Base-by-base conservation (phyloP, 2,113 vertebrate genomes). In the Hystrix brachyura region DNA sequence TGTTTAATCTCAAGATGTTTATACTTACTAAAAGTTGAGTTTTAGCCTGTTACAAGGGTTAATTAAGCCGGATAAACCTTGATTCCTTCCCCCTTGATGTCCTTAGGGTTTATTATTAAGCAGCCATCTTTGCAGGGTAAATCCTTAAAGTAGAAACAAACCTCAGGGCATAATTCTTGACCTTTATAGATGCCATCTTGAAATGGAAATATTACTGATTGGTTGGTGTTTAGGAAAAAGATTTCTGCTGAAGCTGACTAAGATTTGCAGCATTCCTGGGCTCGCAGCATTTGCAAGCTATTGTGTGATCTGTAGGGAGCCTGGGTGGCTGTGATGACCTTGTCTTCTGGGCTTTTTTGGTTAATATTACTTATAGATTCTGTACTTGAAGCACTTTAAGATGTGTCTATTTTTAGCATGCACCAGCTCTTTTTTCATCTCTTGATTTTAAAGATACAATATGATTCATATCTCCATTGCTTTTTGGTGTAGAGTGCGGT, bases 381-480 rank as follows among this genome's bases (percentile, higher is more conserved):
- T 89, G 80, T 94, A 85, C 76, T 81, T 90, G 89, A 88, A 80
- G n/a, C 46, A 93, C 7, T 46, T 91, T 80, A 60, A 34, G 84
- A 53, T 19, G 67, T 80, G 17, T n/a, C 38, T 78, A 46, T 96
- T 97, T 96, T 94, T 69, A 94, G 43, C 64, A 15, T 87, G 27
- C 17, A 72, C n/a, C 43, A 88, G 17, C 55, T 94, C 94, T 12
- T 15, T 94, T 97, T 95, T 92, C 17, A 87, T 62, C 62, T 92
- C 32, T 95, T 95, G 74, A 32, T 92, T 79, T 98, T 78, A 95
- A 90, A 90, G 80, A 90, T 95, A 65, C 4, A 78, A 87, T 71
- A 79, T 95, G 82, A 95, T 88, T 98, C 43, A 95, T 94, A 94
- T 90, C 74, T 96, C 94, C 34, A 90, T 96, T 97, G n/a, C 62